Evolutionary conservation across 2,888 invertebrate genomes (phyloP).

Genomic region (Rhingia campestris): DNA sequence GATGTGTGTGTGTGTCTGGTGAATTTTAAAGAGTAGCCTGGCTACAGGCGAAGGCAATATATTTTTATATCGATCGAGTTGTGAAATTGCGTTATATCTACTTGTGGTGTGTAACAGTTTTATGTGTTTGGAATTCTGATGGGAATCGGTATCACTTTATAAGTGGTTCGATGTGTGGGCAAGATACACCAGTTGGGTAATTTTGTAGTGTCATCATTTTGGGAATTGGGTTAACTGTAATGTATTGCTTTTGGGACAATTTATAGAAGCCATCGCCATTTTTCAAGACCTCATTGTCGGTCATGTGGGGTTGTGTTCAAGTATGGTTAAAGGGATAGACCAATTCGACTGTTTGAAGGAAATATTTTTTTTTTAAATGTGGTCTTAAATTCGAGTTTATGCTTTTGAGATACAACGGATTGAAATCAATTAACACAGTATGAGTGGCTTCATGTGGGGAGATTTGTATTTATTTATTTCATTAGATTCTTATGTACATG

Average conservation of each 20-base stretch:
- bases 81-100: constrained; percentile 35
- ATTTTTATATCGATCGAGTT: constrained; percentile 52
- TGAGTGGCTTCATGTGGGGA: too few relatives aligned
- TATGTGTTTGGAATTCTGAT: constrained; percentile 3
- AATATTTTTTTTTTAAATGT: too few relatives aligned
- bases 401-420: too few relatives aligned
- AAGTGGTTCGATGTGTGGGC: constrained; percentile 15
- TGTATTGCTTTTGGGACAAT: constrained; percentile 50
- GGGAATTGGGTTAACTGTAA: constrained; percentile 58
- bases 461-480: too few relatives aligned
- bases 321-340: too few relatives aligned
- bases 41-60: constrained; percentile 17
- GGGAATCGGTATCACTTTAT: constrained; percentile 44
- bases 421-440: too few relatives aligned
- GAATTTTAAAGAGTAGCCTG: constrained; percentile 54
- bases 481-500: too few relatives aligned
- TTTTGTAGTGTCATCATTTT: constrained; percentile 59
- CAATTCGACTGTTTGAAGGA: too few relatives aligned
- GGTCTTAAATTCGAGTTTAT: too few relatives aligned
- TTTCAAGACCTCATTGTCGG: constrained; percentile 11
- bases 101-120: neutral
- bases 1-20: constrained; percentile 1
- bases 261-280: constrained; percentile 38
- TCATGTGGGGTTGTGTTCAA: too few relatives aligned
- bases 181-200: constrained; percentile 23